These are phyloP conservation scores for Ginglymostoma cirratum DNA, from an alignment of 2,113 vertebrate genomes.

Conservation along the genomic window DNA sequence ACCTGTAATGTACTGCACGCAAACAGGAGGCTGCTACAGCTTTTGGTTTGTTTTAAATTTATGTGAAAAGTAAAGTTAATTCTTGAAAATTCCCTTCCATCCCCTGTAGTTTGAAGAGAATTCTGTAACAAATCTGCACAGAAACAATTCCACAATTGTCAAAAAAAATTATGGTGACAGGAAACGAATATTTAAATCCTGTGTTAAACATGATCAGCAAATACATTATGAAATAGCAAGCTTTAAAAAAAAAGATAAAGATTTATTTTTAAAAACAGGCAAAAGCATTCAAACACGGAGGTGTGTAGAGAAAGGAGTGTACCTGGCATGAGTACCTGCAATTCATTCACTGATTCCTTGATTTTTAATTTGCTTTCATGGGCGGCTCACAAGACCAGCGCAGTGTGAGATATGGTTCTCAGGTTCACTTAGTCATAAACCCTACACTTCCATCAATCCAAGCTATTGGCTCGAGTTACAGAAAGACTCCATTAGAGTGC, in stretches of 20 bases:
- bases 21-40: conserved; percentile 16
- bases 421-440: conserved; percentile 99
- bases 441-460: conserved; percentile 97
- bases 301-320: conserved; percentile 99
- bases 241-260: conserved; percentile 47
- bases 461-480: conserved; percentile 87
- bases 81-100: conserved; percentile 76
- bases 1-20: background rate
- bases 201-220: conserved; percentile 57
- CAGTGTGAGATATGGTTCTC: conserved; percentile 99
- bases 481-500: conserved; percentile 98
- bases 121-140: conserved; percentile 61
- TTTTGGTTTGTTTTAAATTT: conserved; percentile 38
- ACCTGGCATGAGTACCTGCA: conserved; percentile 99
- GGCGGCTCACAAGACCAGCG: conserved; percentile 99
- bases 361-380: conserved; percentile 99
- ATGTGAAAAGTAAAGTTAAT: conserved; percentile 69
- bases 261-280: conserved; percentile 73
- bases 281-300: conserved; percentile 99
- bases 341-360: conserved; percentile 99
- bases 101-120: conserved; percentile 73
- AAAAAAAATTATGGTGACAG: conserved; percentile 54
- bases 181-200: conserved; percentile 51
- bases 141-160: conserved; percentile 56
- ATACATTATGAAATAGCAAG: conserved; percentile 73